phyloP scores from a whole-genome alignment of 2,797 vertebrate species.

The Pagetopsis macropterus region DNA sequence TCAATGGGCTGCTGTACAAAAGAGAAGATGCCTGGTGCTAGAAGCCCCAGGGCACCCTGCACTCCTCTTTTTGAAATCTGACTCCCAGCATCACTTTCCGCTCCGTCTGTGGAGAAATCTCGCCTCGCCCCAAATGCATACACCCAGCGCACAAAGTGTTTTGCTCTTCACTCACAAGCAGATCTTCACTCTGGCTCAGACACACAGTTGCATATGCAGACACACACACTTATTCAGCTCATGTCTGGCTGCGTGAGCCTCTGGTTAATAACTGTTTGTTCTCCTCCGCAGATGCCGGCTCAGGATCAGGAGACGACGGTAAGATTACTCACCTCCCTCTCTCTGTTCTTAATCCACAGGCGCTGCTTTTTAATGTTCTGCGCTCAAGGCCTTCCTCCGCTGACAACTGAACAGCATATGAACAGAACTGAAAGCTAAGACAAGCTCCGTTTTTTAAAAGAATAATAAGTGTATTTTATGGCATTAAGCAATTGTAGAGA shows the following conservation, averaged over 20 bases:
- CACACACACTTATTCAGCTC: conserved; percentile 49
- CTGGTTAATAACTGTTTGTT: conserved; percentile 73
- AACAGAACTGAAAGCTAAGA: not conserved
- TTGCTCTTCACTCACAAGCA: conserved; percentile 14
- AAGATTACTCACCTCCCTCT: conserved; percentile 76
- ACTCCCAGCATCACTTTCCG: conserved; percentile 23
- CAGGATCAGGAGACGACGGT: conserved; percentile 98
- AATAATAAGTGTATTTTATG: not conserved
- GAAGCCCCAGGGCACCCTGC: conserved; percentile 11
- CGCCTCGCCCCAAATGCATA: conserved; percentile 17
- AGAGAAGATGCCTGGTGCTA: conserved; percentile 12
- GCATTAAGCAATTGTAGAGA: not conserved
- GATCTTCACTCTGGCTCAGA: conserved; percentile 31
- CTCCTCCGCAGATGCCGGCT: conserved; percentile 91
- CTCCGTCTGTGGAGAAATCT: conserved; percentile 37
- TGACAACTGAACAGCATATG: conserved; percentile 4
- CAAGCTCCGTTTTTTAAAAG: not conserved
- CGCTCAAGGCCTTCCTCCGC: conserved; percentile 5
- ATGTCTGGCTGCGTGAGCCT: conserved; percentile 46
- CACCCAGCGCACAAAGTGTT: not conserved
- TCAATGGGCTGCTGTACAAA: conserved; percentile 1
- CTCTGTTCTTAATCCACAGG: conserved; percentile 28
- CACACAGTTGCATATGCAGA: conserved; percentile 54
- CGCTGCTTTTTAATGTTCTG: conserved; percentile 28
- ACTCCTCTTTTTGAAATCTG: conserved; percentile 20